A percentile compares a stretch with the other conserved stretches of the same genome.
Evolutionary conservation across 1,140 invertebrate genomes (phyloP).

Genomic region (Grapholita molesta): DNA sequence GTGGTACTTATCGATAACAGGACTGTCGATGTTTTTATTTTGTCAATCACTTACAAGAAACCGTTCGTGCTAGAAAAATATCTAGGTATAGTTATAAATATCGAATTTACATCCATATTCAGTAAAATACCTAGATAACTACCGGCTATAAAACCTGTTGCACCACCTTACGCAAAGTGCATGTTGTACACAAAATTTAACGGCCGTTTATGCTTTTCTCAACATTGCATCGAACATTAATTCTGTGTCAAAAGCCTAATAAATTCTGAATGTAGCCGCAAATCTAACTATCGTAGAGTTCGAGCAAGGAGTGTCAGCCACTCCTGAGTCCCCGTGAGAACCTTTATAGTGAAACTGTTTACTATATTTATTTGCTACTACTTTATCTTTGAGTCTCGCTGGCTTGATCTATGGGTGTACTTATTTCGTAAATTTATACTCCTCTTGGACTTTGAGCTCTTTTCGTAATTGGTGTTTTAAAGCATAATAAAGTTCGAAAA

Average conservation of each 20-base stretch:
- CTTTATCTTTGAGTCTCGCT: background rate
- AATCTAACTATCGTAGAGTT: background rate
- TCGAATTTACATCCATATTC: background rate
- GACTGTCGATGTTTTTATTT: no score
- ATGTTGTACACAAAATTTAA: background rate
- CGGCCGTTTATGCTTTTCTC: background rate
- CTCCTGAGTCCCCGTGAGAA: slow-evolving; percentile 7
- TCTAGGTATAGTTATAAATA: background rate
- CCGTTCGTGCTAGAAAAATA: no score
- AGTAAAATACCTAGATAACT: background rate
- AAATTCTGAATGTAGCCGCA: background rate
- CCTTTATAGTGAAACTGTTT: background rate
- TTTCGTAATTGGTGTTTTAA: no score
- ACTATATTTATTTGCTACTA: background rate
- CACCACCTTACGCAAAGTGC: background rate
- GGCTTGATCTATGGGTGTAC: no score
- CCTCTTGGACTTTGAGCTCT: no score
- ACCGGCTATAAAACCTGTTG: background rate
- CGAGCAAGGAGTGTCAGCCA: slow-evolving; percentile 4
- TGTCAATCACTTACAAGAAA: no score
- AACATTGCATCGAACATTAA: background rate
- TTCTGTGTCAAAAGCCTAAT: background rate
- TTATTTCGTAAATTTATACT: no score
- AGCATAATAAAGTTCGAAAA: no score
- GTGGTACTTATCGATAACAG: no score